Base-by-base conservation (phyloP, 2,888 invertebrate species). In the Phortica magna region DNA sequence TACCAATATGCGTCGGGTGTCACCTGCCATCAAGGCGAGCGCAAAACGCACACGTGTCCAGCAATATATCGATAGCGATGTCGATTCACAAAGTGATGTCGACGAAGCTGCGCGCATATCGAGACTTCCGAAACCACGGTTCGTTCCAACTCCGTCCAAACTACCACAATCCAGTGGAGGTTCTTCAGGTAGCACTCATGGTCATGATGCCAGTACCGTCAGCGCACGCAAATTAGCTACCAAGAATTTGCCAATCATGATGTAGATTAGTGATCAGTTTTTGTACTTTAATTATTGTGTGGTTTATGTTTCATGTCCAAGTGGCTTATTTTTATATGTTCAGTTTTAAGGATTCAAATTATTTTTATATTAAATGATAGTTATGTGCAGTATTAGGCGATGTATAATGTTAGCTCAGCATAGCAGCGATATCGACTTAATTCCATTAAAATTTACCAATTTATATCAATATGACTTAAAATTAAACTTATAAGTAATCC, bases 211-310 rank as follows among this genome's bases (percentile, higher is more conserved):
- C 5, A 43, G 17, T 22, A 43, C 10, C 9, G 64, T 70, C 55
- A 82, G 81, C 77, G 80, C 79, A n/a, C 83, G 87, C 65, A 89
- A 90, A 77, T 80, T 89, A 59, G 85, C 89, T 10, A 89, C 88
- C n/a, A 89, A 89, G 78, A 89, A 90, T 78, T 82, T 89, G 73
- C 89, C 90, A 10, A 89, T 89, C 65, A 81, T 90, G 39, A 89
- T 89, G 79, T 89, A 84, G 81, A 22, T 53, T 22, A 55, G 19
- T 22, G 59, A 59, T 59, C 4, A 22, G 7, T 61, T 22, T 61
- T 22, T 12, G 4, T 22, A 17, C 17, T 9, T 48, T 48, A 12
- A 12, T 48, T 48, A 9, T 48, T 2, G 48, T 48, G 77, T 74
- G 31, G 31, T 31, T 31, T 4, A 31, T 31, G 31, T 31, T 31